Evolutionary conservation across 1,140 invertebrate genomes (phyloP), one percentile per base, ranked within the genome.

Genomic region (Leguminivora glycinivorella): DNA sequence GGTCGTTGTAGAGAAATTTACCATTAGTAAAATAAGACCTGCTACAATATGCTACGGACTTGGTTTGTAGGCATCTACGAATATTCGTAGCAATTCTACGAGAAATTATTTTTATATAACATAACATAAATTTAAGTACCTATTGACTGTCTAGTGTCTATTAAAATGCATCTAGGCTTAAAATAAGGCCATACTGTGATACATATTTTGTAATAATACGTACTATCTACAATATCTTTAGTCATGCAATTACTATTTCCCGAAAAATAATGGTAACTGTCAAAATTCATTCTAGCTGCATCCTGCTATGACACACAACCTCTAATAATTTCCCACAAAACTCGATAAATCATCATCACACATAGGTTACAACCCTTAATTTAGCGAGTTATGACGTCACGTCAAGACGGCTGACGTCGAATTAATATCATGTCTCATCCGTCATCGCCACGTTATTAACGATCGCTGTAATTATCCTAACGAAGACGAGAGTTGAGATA

Each of bases 371-470:
- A 67, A 60, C 72, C 70, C 68, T 71, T 75, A 74, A 79, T 76
- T 74, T 73, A 79, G 75, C 70, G 75, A 72, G 67, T 73, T 75
- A 79, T 73, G 72, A 72, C 69, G 70, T 76, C 63, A 75, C 73
- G 77, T 78, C 76, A 73, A 68, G 75, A 47, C 69, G 76, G 70
- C 60, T 83, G 83, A 78, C 80, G 68, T 80, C 74, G 75, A 76
- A 86, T 83, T 86, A 87, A 85, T 86, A 80, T 75, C 73, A 70
- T 71, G 72, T 81, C 76, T 79, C 75, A 80, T 80, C 79, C 80
- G 82, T 77, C 79, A 80, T 81, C 84, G 76, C 69, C 71, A 68
- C 69, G 84, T 84, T 88, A 88, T 89, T 87, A 89, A 89, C 88
- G 84, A 79, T 80, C 73, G 68, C 69, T 74, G 81, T 88, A 88